Base-by-base conservation (phyloP, 1,140 invertebrate species). In the Rhyacophila brunnea region DNA sequence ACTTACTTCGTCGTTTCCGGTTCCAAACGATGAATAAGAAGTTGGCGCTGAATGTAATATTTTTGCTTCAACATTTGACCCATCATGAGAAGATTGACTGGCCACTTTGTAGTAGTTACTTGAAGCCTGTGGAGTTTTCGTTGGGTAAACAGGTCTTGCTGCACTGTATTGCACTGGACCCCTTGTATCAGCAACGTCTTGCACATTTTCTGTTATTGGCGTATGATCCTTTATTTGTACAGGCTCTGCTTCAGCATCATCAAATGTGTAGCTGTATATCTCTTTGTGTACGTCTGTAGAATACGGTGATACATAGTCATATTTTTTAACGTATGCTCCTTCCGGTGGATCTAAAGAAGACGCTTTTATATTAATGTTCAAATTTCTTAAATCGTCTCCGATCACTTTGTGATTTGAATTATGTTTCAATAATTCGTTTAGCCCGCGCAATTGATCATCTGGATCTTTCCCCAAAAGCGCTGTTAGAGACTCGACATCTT, bases 171-270 rank as follows among this genome's bases (percentile, higher is more conserved):
- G 23, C 11, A 54, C 44, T 28, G 45, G 46, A 52, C 64, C 54
- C 46, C 67, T 68, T 4, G 69, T 67, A 59, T 79, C 68, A 61
- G 70, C 69, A 40, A 74, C 69, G 53, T 78, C 75, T 53, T 75
- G 70, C 11, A 76, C 65, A 40, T 77, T 70, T 69, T 79, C 75
- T 48, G 68, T 76, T 6, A 79, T 77, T 5, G 75, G 75, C 34
- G 62, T 78, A 36, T 75, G 63, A 58, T 77, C 75, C 65, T 71
- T 73, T 5, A 65, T 64, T 58, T 44, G 60, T 53, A 20, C 66
- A 68, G 10, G 57, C 51, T 44, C 60, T 68, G 17, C 6, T 6
- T 62, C 7, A 6, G 51, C 1, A 14, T 56, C 10, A n/a, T 54
- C 14, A 14, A 15, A 18, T n/a, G 46, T 32, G 32, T 18, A 23